phyloP scores from a whole-genome alignment of 2,113 vertebrate species.

The Callionymus lyra region DNA sequence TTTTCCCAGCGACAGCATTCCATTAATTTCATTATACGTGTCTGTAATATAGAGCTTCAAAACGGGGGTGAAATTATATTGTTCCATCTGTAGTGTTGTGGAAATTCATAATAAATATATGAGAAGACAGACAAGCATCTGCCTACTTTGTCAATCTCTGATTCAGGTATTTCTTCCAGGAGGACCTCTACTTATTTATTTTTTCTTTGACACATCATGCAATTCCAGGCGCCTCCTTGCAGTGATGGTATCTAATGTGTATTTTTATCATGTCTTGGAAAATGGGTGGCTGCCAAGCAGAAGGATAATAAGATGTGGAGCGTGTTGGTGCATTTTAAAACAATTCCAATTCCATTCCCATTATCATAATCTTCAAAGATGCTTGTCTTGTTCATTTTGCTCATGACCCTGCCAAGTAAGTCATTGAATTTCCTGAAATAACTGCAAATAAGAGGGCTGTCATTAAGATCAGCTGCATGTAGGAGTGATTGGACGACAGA shows the following conservation, averaged over 20 bases:
- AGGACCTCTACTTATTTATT: conserved; percentile 28
- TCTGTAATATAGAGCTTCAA: neutral
- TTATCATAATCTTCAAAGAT: conserved; percentile 76
- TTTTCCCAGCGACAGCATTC: conserved; percentile 38
- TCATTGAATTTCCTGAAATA: conserved; percentile 65
- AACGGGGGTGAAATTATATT: neutral
- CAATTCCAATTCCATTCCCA: conserved; percentile 57
- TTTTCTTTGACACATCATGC: conserved; percentile 29
- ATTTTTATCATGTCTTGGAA: conserved; percentile 60
- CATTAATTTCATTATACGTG: conserved; percentile 32
- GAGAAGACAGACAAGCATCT: conserved; percentile 28
- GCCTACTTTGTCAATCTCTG: conserved; percentile 29
- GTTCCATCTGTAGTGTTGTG: neutral
- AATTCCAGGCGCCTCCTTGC: conserved; percentile 35
- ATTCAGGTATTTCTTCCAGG: conserved; percentile 18
- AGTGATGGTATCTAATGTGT: conserved; percentile 47
- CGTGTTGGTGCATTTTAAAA: conserved; percentile 64
- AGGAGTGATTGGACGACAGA: conserved; percentile 44
- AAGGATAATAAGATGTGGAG: conserved; percentile 61
- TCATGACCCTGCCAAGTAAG: conserved; percentile 65
- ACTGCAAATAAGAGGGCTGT: conserved; percentile 66
- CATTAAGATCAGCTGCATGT: conserved; percentile 56
- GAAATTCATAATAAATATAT: conserved; percentile 38
- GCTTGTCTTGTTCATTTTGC: conserved; percentile 73
- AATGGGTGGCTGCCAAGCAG: conserved; percentile 55